Base-by-base conservation (phyloP, 2,888 invertebrate species). In the Heliconius ethilla region DNA sequence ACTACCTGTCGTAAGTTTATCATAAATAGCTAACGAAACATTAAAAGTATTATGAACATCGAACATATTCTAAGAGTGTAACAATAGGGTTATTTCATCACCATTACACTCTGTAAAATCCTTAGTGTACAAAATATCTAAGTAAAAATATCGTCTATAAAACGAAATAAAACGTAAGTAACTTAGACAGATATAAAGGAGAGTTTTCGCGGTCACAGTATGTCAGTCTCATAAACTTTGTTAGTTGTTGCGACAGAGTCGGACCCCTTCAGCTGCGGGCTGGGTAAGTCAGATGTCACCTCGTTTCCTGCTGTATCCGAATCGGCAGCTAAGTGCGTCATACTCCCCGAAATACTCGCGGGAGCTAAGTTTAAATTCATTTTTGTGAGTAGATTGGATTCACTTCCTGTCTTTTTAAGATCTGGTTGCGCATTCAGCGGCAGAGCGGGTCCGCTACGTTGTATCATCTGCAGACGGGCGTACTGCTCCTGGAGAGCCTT, bases 211-310 rank as follows among this genome's bases (percentile, higher is more conserved):
- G 88, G 90, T 97, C 97, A 98, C 96, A 98, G 97, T 95, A 98
- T 98, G 91, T 98, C 98, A 84, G 98, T 98, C 95, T 98, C 98
- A 92, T 98, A 98, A 84, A 98, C 96, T 93, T 97, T 97, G 88
- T 96, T 97, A 74, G 96, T 97, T 80, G 96, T 96, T 82, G 96
- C 95, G 70, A 89, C 88, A 65, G 88, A 79, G 55, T 90, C 89
- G 11, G 85, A 40, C 65, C 83, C 86, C 74, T 84, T 85, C n/a
- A 82, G 81, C 73, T 81, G 81, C 65, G 82, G 77, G 67, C 76
- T 81, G 55, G 79, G 74, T 75, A 79, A 69, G 15, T 85, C 78
- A 73, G 84, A 63, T 9, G 79, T 72, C 37, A 80, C 77, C 6
- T 81, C 82, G 72, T 75, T 81, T 27, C 76, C 81, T 15, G 80